Evolutionary conservation across 1,140 invertebrate genomes (phyloP).

Genomic region (Heliothis subflexa): DNA sequence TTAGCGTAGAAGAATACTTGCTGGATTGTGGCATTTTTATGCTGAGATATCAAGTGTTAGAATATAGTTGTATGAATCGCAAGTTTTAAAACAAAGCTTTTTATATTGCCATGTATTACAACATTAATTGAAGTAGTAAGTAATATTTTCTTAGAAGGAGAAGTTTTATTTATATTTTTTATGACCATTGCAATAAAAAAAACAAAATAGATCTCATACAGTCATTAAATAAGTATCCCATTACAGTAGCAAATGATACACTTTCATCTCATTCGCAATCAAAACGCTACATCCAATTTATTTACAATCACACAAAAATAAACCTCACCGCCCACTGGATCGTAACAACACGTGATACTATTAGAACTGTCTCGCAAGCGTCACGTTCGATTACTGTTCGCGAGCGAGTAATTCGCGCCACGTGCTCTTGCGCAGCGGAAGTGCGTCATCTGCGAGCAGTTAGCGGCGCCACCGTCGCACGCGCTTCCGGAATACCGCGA

Average conservation of each 20-base stretch:
- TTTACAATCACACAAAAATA: conserved; percentile 13
- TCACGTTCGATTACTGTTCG: conserved; percentile 46
- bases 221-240: neutral
- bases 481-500: conserved; percentile 48
- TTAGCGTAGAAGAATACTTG: too few species aligned
- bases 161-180: too few species aligned
- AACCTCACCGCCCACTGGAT: conserved; percentile 1
- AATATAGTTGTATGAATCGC: too few species aligned
- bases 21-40: too few species aligned
- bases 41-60: too few species aligned
- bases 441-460: conserved; percentile 46
- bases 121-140: too few species aligned
- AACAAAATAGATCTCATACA: too few species aligned
- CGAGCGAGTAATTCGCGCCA: conserved; percentile 48
- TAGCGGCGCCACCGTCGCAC: conserved; percentile 51
- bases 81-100: too few species aligned
- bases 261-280: conserved; percentile 8
- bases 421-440: conserved; percentile 47
- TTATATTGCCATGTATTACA: too few species aligned
- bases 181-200: too few species aligned
- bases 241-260: neutral
- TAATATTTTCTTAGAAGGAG: too few species aligned
- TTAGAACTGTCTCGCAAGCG: conserved; percentile 25
- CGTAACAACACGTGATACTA: conserved; percentile 32
- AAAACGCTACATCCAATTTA: conserved; percentile 17